Evolutionary conservation across 2,888 invertebrate genomes (phyloP).

Genomic region (Halictus ligatus): DNA sequence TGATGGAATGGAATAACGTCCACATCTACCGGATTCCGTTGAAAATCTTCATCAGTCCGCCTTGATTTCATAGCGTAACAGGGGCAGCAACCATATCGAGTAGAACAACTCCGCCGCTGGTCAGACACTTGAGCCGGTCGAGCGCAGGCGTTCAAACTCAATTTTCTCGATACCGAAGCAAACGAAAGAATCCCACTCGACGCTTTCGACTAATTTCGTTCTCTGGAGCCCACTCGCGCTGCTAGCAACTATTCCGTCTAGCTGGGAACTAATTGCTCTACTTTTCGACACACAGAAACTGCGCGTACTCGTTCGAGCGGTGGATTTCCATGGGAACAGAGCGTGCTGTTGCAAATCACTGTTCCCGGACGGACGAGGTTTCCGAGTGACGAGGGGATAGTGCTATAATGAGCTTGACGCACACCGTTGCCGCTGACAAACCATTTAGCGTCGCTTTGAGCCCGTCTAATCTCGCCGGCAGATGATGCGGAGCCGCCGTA

Average conservation of each 20-base stretch:
- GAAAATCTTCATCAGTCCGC: background rate
- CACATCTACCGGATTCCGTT: background rate
- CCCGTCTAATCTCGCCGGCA: conserved; percentile 26
- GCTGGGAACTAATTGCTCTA: background rate
- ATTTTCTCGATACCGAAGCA: background rate
- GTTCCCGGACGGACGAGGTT: background rate
- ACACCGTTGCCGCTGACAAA: background rate
- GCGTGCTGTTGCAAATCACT: background rate
- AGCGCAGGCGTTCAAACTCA: background rate
- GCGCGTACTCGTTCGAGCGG: background rate
- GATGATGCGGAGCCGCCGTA: conserved; percentile 45
- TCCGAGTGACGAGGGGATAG: background rate
- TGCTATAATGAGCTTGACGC: conserved; percentile 16
- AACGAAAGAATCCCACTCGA: background rate
- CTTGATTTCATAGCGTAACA: background rate
- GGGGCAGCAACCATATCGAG: background rate
- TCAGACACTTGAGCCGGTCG: background rate
- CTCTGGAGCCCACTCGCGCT: background rate
- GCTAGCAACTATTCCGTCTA: background rate
- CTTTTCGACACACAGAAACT: background rate
- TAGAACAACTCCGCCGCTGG: background rate
- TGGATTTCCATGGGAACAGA: background rate
- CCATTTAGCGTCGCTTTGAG: conserved; percentile 7
- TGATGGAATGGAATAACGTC: background rate
- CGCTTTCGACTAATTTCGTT: background rate